A percentile compares a stretch with the other conserved stretches of the same genome.
Evolutionary conservation across 2,113 vertebrate genomes (phyloP).

Genomic region (Albula glossodonta): DNA sequence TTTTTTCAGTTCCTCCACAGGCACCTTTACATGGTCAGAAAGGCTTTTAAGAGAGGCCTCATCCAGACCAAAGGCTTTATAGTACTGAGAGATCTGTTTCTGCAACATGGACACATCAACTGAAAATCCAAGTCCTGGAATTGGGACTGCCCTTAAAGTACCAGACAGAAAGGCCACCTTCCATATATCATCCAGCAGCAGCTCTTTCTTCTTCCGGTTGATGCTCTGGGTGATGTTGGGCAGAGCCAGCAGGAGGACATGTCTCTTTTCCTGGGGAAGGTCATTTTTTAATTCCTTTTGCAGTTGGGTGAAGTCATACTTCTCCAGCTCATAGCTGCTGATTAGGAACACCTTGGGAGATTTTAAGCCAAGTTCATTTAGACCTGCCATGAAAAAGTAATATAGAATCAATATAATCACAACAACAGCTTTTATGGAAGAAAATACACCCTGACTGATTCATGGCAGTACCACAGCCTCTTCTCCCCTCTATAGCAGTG

Average conservation of each 20-base stretch:
- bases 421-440: too few relatives aligned
- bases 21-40: conserved; percentile 56
- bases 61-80: conserved; percentile 62
- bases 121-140: conserved; percentile 55
- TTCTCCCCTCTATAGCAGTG: too few relatives aligned
- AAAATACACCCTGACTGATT: too few relatives aligned
- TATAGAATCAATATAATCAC: too few relatives aligned
- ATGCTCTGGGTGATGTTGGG: conserved; percentile 59
- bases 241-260: conserved; percentile 45
- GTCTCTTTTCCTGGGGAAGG: conserved; percentile 47
- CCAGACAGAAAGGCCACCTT: conserved; percentile 58
- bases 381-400: conserved; percentile 13
- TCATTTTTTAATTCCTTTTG: conserved; percentile 47
- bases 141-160: conserved; percentile 49
- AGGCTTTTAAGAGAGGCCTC: conserved; percentile 57
- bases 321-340: conserved; percentile 32
- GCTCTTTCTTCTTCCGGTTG: conserved; percentile 59
- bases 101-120: conserved; percentile 58
- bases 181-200: conserved; percentile 55
- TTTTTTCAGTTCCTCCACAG: conserved; percentile 58
- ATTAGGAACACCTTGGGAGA: conserved; percentile 51
- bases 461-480: too few relatives aligned
- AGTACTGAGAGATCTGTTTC: conserved; percentile 50
- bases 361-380: conserved; percentile 28
- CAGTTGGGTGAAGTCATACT: conserved; percentile 44